A percentile compares a stretch with the other conserved stretches of the same genome.
Conservation (phyloP, 2,113 vertebrate genomes). For the Tachysurus fulvidraco region DNA sequence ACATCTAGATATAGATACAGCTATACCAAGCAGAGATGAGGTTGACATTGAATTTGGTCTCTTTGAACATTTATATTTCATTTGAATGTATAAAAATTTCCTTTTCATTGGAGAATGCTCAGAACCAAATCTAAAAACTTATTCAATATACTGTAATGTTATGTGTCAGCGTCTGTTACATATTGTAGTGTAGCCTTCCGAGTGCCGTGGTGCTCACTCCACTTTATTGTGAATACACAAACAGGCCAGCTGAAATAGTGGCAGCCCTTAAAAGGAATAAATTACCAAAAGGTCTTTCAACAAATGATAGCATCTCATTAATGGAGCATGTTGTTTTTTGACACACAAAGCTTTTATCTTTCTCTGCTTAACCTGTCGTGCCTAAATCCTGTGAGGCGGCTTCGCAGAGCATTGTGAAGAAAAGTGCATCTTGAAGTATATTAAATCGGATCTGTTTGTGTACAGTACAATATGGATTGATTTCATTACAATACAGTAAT, state of each 20-base stretch:
- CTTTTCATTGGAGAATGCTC: background rate
- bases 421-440: background rate
- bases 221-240: background rate
- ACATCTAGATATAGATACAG: background rate
- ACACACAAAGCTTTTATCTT: background rate
- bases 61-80: background rate
- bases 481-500: background rate
- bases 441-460: background rate
- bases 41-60: background rate
- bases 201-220: background rate
- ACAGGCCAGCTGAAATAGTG: background rate
- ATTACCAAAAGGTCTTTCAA: background rate
- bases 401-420: background rate
- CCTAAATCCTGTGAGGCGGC: background rate
- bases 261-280: background rate
- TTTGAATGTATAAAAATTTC: background rate
- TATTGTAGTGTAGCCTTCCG: background rate
- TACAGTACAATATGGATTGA: too few relatives aligned
- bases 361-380: background rate
- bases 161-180: background rate
- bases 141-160: background rate
- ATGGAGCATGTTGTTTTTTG: background rate
- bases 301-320: background rate
- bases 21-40: constrained; percentile 1
- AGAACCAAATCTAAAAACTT: background rate